phyloP scores from a whole-genome alignment of 1,140 invertebrate genomes.

The Micrasema longulum region DNA sequence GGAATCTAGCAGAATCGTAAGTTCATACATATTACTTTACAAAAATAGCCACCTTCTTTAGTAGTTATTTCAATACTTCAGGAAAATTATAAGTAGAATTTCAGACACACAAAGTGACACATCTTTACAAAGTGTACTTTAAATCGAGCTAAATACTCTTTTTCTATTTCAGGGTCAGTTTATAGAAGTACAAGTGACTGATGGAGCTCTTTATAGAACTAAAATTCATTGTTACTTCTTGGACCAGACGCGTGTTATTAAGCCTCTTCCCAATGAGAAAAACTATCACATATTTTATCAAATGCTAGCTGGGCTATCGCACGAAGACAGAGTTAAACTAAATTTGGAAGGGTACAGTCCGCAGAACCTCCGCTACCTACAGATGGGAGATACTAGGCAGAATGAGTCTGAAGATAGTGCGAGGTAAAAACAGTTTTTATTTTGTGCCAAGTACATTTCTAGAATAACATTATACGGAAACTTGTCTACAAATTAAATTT shows the following conservation, averaged over 20 bases:
- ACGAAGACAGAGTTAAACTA: constrained; percentile 87
- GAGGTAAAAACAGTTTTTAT: constrained; percentile 55
- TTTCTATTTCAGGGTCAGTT: constrained; percentile 83
- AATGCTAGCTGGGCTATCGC: constrained; percentile 89
- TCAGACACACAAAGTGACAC: too few species aligned
- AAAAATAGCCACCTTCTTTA: too few species aligned
- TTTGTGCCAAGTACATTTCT: neutral
- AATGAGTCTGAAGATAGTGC: constrained; percentile 82
- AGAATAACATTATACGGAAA: neutral
- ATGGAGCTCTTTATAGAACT: constrained; percentile 92
- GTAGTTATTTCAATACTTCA: too few species aligned
- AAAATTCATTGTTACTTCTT: constrained; percentile 97
- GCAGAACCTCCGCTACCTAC: constrained; percentile 83
- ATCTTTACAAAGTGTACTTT: too few species aligned
- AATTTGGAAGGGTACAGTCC: constrained; percentile 87
- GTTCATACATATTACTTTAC: too few species aligned
- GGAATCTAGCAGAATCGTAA: constrained; percentile 93
- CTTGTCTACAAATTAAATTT: too few species aligned
- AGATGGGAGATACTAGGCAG: constrained; percentile 79
- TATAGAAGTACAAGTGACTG: constrained; percentile 96
- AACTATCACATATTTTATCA: constrained; percentile 99
- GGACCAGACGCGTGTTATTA: constrained; percentile 92
- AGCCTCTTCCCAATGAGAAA: constrained; percentile 86
- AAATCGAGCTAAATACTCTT: too few species aligned
- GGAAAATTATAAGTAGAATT: too few species aligned